Conservation (phyloP, 2,797 vertebrate genomes). For the Enteromius anoplus region DNA sequence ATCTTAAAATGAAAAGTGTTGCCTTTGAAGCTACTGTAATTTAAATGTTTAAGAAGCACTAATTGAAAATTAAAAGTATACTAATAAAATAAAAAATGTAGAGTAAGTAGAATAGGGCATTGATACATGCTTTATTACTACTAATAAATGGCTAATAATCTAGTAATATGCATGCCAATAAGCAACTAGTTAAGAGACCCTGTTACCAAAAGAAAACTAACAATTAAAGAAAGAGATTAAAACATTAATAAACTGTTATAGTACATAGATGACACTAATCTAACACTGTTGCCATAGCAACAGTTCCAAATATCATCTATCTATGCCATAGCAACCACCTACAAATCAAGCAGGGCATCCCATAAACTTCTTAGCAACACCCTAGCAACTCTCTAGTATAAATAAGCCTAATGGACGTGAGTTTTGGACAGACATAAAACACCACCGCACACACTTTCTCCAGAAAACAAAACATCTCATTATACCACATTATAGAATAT, state of each 20-base stretch:
- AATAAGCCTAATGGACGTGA: not conserved
- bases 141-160: no score
- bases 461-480: constrained; percentile 1
- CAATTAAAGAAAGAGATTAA: not conserved
- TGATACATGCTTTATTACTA: no score
- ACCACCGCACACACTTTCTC: not conserved
- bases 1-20: not conserved
- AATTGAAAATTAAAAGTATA: not conserved
- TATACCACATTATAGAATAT: not conserved
- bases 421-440: not conserved
- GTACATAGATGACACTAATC: not conserved
- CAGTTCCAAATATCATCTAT: not conserved
- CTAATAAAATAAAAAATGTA: not conserved
- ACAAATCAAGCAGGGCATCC: not conserved
- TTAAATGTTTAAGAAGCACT: not conserved
- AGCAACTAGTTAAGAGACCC: no score
- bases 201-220: not conserved
- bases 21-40: not conserved
- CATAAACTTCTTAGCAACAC: not conserved
- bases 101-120: no score
- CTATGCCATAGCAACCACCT: not conserved
- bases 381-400: not conserved
- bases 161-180: no score
- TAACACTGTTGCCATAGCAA: not conserved
- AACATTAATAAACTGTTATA: not conserved